phyloP scores from a whole-genome alignment of 2,888 invertebrate species.

The Caradrina kadenii region DNA sequence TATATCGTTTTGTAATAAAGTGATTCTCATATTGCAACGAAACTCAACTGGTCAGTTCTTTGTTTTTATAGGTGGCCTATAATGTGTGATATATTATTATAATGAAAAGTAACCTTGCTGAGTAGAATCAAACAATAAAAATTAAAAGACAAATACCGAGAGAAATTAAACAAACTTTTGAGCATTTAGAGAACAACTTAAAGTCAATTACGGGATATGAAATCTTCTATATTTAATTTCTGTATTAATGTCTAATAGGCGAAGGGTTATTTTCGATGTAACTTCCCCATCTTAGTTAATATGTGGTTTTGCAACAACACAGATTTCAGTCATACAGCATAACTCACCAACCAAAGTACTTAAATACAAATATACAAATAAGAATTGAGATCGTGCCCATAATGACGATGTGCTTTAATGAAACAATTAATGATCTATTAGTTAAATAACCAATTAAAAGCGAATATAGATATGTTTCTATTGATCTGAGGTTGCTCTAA shows the following conservation, averaged over 20 bases:
- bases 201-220: conserved; percentile 5
- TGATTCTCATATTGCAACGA: conserved; percentile 43
- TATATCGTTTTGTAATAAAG: conserved; percentile 35
- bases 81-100: conserved; percentile 11
- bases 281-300: conserved; percentile 16
- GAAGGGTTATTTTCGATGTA: conserved; percentile 38
- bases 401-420: conserved; percentile 76
- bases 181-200: conserved; percentile 30
- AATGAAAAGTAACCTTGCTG: background rate
- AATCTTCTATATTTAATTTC: conserved; percentile 16
- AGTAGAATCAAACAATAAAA: conserved; percentile 14
- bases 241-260: conserved; percentile 19
- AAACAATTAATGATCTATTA: conserved; percentile 51
- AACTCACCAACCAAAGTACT: conserved; percentile 70
- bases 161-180: conserved; percentile 32
- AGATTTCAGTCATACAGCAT: conserved; percentile 65
- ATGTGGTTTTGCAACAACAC: conserved; percentile 58
- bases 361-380: conserved; percentile 78
- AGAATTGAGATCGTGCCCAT: conserved; percentile 88
- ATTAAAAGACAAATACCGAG: conserved; percentile 20
- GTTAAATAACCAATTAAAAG: conserved; percentile 63
- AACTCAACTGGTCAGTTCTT: conserved; percentile 28
- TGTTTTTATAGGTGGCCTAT: conserved; percentile 7
- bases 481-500: conserved; percentile 45
- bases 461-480: conserved; percentile 52